Evolutionary conservation across 2,888 invertebrate species (phyloP).

Genomic region (Petrolisthes cinctipes): DNA sequence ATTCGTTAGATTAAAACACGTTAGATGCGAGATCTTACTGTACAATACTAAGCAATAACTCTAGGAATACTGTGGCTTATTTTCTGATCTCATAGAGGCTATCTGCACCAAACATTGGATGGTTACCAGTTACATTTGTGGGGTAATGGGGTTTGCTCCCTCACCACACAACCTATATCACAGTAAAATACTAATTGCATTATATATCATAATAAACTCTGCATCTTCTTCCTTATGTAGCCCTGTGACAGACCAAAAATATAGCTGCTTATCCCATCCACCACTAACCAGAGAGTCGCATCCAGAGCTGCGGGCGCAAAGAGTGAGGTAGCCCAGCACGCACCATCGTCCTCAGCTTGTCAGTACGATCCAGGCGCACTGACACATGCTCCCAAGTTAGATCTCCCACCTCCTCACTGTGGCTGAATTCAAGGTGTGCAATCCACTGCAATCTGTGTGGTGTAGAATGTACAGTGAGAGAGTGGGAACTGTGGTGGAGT

Average conservation of each 20-base stretch:
- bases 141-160: too few relatives aligned
- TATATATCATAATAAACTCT: too few relatives aligned
- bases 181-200: too few relatives aligned
- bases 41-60: too few relatives aligned
- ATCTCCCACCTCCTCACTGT: conserved; percentile 84
- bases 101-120: too few relatives aligned
- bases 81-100: too few relatives aligned
- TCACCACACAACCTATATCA: too few relatives aligned
- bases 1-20: too few relatives aligned
- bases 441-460: conserved; percentile 86
- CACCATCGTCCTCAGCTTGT: conserved; percentile 79
- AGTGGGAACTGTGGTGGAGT: not conserved
- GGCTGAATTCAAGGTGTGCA: conserved; percentile 91
- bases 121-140: too few relatives aligned
- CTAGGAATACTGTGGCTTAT: too few relatives aligned
- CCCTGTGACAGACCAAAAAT: not conserved
- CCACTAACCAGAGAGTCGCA: conserved; percentile 84
- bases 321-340: conserved; percentile 92
- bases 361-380: conserved; percentile 84
- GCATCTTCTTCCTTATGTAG: not conserved
- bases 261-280: not conserved
- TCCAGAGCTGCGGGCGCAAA: conserved; percentile 94
- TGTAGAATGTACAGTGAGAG: not conserved
- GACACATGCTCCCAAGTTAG: conserved; percentile 91
- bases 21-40: too few relatives aligned